Evolutionary conservation across 2,113 vertebrate species (phyloP), one percentile per base, ranked within the genome.

Genomic region (Sebastes schlegelii): DNA sequence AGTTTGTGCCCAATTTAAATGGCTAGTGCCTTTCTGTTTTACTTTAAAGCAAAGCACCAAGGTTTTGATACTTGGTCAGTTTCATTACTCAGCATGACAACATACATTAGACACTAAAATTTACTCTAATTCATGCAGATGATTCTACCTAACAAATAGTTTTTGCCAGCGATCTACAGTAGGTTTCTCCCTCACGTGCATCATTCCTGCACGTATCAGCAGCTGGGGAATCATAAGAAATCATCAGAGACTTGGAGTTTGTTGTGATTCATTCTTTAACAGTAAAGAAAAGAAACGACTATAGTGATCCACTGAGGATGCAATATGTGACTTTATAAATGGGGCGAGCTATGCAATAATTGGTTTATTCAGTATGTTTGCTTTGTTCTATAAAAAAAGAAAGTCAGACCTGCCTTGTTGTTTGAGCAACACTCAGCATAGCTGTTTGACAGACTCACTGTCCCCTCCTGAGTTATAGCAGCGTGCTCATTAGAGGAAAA

Each of bases 401-500:
- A 81, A 45, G 4, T 51, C 46, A 82, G 66, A 74, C 55, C 26
- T 55, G 45, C 10, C 55, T 68, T 71, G 57, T 58, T 85, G 83
- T 86, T 80, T 68, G 77, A 87, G 54, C 48, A 74, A 69, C 74
- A 54, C 79, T 60, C 82, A 76, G 80, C 69, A 23, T 73, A 80
- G 21, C 17, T 62, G 51, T 86, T 76, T 77, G 82, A 87, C 64
- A 87, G 58, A 54, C 45, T 26, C 63, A 7, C 64, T 48, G 51
- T 73, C 66, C 60, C 85, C 73, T 77, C 49, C 74, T 43, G 84
- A 67, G 83, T 57, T 78, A 34, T 63, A 76, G 62, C 78, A n/a
- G 65, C 76, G 69, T 8, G 43, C 78, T 86, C 79, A 86, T 90
- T 84, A 84, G 61, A 77, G n/a, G 4, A 65, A 78, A 83, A 70